Percentiles rank a stretch among this genome's conserved stretches.
Conservation (phyloP, 2,113 vertebrate species). For the Cyphomyrus discorhynchus region DNA sequence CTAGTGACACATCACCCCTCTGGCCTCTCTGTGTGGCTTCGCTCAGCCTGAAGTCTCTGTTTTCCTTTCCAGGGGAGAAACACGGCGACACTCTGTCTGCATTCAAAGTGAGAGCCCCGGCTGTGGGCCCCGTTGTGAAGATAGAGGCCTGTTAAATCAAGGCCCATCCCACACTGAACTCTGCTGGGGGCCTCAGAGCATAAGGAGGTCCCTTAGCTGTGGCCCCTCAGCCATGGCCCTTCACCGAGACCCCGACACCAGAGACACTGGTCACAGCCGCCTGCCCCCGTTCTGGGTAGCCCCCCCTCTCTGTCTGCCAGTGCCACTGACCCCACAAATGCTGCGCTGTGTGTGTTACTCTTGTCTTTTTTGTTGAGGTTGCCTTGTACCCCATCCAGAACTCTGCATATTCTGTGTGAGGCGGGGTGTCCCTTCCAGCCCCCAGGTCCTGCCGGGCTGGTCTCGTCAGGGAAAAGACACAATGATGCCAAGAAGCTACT, state of each 20-base stretch:
- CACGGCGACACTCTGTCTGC: constrained; percentile 79
- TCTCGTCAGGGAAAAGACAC: constrained; percentile 61
- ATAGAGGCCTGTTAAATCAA: constrained; percentile 93
- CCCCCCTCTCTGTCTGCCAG: constrained; percentile 13
- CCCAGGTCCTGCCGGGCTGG: constrained; percentile 36
- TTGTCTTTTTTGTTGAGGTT: constrained; percentile 36
- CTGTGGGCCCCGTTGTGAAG: constrained; percentile 89
- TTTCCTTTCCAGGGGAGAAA: constrained; percentile 74
- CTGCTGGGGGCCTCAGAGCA: not conserved
- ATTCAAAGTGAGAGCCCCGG: constrained; percentile 91
- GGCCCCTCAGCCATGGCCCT: not conserved
- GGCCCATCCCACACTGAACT: not conserved
- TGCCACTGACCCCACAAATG: not conserved
- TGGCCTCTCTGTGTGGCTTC: not conserved
- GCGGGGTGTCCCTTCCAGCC: constrained; percentile 39
- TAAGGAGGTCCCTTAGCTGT: not conserved
- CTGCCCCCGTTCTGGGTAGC: constrained; percentile 59
- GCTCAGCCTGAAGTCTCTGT: not conserved
- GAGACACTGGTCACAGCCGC: constrained; percentile 68
- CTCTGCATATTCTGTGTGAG: not conserved
- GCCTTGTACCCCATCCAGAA: constrained; percentile 40
- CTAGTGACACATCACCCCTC: not conserved
- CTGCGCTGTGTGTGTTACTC: not conserved
- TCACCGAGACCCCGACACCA: constrained; percentile 38
- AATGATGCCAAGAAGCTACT: constrained; percentile 72